A percentile compares a stretch with the other conserved stretches of the same genome.
phyloP scores from a whole-genome alignment of 2,113 vertebrate genomes.

The Pandion haliaetus region DNA sequence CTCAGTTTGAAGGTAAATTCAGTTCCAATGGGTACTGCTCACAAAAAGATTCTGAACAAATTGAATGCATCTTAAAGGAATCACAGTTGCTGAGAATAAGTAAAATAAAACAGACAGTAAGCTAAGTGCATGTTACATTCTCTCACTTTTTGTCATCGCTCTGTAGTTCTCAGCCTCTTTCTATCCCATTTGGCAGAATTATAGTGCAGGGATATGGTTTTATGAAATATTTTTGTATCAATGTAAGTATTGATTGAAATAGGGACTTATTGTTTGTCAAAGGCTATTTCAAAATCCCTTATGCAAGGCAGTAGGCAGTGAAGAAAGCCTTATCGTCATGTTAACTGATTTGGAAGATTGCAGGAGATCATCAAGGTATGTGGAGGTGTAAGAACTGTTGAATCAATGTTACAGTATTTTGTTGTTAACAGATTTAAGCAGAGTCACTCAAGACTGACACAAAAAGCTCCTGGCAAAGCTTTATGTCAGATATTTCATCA shows the following conservation, averaged over 20 bases:
- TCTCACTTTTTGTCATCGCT: neutral
- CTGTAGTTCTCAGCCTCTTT: neutral
- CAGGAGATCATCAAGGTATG: neutral
- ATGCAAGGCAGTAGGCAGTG: neutral
- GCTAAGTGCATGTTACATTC: neutral
- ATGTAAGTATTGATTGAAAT: neutral
- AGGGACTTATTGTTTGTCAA: neutral
- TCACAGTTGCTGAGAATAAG: neutral
- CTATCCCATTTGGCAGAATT: neutral
- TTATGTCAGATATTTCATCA: neutral
- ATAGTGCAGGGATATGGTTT: neutral
- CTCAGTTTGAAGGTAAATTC: neutral
- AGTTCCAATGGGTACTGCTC: neutral
- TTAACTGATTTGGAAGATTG: neutral
- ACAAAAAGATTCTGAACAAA: neutral
- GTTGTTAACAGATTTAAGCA: neutral
- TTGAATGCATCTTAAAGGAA: neutral
- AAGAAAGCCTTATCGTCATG: neutral
- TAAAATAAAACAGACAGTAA: neutral
- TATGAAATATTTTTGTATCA: neutral
- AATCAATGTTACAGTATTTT: neutral
- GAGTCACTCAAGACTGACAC: neutral
- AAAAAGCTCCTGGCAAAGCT: neutral
- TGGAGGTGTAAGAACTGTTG: neutral
- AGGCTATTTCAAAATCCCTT: neutral